phyloP scores from a whole-genome alignment of 2,113 vertebrate species.

The Corythornis madagascariensis region DNA sequence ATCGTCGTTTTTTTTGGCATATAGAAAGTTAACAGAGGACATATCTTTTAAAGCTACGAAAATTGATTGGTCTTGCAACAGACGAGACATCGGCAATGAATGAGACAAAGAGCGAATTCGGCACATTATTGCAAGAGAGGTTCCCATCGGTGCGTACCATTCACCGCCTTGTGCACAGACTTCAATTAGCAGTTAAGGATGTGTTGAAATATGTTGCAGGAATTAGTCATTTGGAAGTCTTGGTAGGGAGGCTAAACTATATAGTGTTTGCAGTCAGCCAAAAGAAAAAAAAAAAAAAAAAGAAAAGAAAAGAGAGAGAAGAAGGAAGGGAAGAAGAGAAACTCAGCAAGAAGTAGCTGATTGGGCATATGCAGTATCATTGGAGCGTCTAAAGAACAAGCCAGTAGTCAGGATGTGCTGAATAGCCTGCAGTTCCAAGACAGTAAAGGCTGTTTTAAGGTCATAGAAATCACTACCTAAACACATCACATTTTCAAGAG shows the following conservation, averaged over 20 bases:
- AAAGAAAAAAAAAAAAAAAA: not conserved
- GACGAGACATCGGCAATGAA: constrained; percentile 36
- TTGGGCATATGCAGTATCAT: constrained; percentile 66
- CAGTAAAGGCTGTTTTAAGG: constrained; percentile 74
- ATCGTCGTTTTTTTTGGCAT: constrained; percentile 34
- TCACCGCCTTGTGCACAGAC: constrained; percentile 53
- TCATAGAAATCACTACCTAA: constrained; percentile 57
- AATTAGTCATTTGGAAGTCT: constrained; percentile 69
- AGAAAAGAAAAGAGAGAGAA: not conserved
- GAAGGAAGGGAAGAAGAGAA: not conserved
- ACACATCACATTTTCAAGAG: constrained; percentile 1
- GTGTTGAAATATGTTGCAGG: constrained; percentile 68
- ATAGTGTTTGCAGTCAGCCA: constrained; percentile 45
- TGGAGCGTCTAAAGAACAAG: constrained; percentile 70
- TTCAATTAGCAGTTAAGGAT: constrained; percentile 78
- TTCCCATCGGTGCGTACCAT: constrained; percentile 53
- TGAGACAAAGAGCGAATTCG: constrained; percentile 55
- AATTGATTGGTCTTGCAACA: constrained; percentile 67
- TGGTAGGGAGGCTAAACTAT: constrained; percentile 63
- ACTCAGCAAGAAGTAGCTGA: constrained; percentile 65
- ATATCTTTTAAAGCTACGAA: constrained; percentile 67
- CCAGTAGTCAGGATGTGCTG: constrained; percentile 64
- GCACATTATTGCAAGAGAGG: constrained; percentile 44
- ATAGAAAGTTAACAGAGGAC: constrained; percentile 64
- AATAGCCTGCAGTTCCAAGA: constrained; percentile 71